Percentiles rank a stretch among this genome's conserved stretches.
Conservation (phyloP, 2,888 invertebrate genomes). For the Catocala sponsa region DNA sequence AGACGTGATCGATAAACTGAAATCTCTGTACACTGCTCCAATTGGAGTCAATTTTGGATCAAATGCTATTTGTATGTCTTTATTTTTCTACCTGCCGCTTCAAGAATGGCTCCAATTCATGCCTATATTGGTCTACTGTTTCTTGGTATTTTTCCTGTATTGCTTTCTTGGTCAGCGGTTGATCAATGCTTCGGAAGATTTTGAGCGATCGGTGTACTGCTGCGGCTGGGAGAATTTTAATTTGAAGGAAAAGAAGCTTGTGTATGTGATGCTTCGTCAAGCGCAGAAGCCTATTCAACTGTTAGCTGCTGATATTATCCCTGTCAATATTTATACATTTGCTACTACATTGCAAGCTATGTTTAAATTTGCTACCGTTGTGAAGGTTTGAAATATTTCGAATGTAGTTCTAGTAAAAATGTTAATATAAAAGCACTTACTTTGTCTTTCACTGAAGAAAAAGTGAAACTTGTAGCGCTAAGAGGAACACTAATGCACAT, state of each 20-base stretch:
- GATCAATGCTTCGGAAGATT: constrained; percentile 71
- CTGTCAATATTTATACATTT: constrained; percentile 79
- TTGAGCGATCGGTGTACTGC: constrained; percentile 71
- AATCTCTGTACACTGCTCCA: constrained; percentile 70
- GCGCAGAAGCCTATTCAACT: constrained; percentile 72
- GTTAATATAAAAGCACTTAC: no score
- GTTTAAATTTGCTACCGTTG: constrained; percentile 77
- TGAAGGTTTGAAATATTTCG: constrained; percentile 61
- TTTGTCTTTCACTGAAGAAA: no score
- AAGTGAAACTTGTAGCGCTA: no score
- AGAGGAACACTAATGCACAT: no score
- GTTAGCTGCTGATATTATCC: constrained; percentile 76
- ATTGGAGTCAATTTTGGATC: constrained; percentile 75
- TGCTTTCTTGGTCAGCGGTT: constrained; percentile 75
- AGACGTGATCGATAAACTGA: constrained; percentile 61
- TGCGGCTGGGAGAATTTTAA: constrained; percentile 81
- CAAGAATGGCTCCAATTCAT: constrained; percentile 68
- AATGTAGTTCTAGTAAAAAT: no score
- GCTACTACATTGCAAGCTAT: constrained; percentile 73
- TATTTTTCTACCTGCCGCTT: constrained; percentile 71
- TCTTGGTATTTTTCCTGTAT: constrained; percentile 74
- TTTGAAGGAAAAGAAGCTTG: constrained; percentile 63
- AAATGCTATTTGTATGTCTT: constrained; percentile 70
- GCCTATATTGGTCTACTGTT: constrained; percentile 71
- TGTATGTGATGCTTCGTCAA: constrained; percentile 69